Base-by-base conservation (phyloP, 2,797 vertebrate species). In the Ataeniobius toweri region DNA sequence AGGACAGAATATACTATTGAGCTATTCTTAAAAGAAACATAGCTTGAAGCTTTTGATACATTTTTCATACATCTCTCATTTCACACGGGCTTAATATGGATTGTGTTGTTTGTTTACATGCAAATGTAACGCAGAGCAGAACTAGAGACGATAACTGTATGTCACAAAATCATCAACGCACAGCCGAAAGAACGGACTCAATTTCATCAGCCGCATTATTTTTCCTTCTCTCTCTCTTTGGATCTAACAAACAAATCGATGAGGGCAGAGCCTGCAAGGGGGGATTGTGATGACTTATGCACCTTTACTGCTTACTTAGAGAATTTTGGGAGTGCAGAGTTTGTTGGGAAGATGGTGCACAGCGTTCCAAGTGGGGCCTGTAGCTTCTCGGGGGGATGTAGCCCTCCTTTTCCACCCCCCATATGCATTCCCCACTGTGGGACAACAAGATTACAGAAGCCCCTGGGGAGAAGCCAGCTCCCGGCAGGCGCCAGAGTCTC, bases 371-470 rank as follows among this genome's bases (percentile, higher is more conserved):
- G 77, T 39, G 76, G 82, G 87, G 86, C 75, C 83, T 41, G 48
- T 76, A 81, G 83, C 83, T 91, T 90, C 92, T 88, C 80, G 55
- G 88, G 61, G 88, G 89, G 89, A 83, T 78, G 78, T 83, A 88
- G 83, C 83, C 86, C 84, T 85, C 87, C 26, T 16, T 85, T 89
- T 75, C 83, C 80, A 59, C 82, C 87, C 76, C 70, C 87, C 18
- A 70, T 63, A 80, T 82, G 63, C 84, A 59, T 80, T 76, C 88
- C 90, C 86, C 22, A 86, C 88, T 83, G 91, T 78, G 90, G 88
- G 88, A 91, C 92, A 90, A 86, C 61, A 59, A 91, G 91, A 93
- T 93, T 92, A 93, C 86, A 85, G 80, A 81, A 9, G 75, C 74
- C 89, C 89, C 86, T 61, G 14, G 86, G 89, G 89, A 86, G 81